Evolutionary conservation across 2,888 invertebrate genomes (phyloP).

Genomic region (Hypsopygia costalis): DNA sequence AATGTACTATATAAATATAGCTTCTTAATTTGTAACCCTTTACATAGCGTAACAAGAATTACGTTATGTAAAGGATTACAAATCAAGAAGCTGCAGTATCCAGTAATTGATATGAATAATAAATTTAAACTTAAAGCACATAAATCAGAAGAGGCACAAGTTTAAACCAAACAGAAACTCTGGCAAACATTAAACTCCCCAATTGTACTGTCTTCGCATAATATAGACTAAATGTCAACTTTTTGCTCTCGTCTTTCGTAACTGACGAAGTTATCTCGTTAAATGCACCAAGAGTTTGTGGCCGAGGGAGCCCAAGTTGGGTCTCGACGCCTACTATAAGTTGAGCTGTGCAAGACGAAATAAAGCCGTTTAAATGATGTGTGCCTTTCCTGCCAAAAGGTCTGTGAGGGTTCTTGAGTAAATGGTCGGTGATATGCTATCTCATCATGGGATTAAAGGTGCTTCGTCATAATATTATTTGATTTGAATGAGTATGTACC

Average conservation of each 20-base stretch:
- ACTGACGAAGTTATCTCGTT: constrained; percentile 67
- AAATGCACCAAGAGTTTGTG: constrained; percentile 63
- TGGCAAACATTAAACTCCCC: background rate
- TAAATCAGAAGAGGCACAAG: too few relatives aligned
- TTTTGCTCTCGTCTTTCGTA: constrained; percentile 42
- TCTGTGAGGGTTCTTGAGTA: constrained; percentile 21
- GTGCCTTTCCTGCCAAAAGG: constrained; percentile 10
- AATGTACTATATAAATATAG: too few relatives aligned
- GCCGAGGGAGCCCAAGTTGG: constrained; percentile 46
- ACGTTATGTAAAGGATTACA: too few relatives aligned
- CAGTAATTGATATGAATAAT: too few relatives aligned
- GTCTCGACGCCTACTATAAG: constrained; percentile 26
- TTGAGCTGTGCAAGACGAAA: constrained; percentile 26
- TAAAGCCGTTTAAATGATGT: constrained; percentile 11
- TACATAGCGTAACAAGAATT: too few relatives aligned
- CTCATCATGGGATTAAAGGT: constrained; percentile 33
- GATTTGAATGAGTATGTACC: constrained; percentile 22
- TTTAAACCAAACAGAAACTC: too few relatives aligned
- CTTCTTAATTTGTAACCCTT: too few relatives aligned
- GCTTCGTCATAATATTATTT: constrained; percentile 40
- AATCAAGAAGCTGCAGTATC: too few relatives aligned
- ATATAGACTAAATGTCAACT: constrained; percentile 33
- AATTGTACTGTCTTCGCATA: constrained; percentile 3
- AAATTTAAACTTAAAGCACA: too few relatives aligned
- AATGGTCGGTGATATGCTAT: constrained; percentile 29